Evolutionary conservation across 2,797 vertebrate genomes (phyloP).

Genomic region (Darevskia nairensis): DNA sequence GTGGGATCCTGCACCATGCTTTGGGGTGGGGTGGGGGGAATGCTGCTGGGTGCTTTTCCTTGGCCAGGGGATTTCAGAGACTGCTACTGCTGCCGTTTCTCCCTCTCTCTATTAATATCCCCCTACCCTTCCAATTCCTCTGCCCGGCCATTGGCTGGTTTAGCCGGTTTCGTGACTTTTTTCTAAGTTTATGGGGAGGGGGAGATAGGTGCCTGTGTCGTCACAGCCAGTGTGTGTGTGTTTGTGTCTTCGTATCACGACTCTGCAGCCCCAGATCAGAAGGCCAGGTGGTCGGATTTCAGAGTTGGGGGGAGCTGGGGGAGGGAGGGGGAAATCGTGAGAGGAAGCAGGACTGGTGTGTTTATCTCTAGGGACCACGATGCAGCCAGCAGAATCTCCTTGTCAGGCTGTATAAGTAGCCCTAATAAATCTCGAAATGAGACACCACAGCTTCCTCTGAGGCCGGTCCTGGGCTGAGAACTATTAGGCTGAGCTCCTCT

Average conservation of each 20-base stretch:
- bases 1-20: neutral
- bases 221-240: neutral
- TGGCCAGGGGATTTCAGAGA: neutral
- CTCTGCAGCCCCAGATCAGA: constrained; percentile 2
- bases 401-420: neutral
- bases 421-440: constrained; percentile 36
- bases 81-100: neutral
- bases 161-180: constrained; percentile 26
- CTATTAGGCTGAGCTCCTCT: neutral
- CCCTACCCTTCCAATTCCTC: neutral
- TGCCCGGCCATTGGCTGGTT: constrained; percentile 11
- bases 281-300: constrained; percentile 33
- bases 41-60: constrained; percentile 19
- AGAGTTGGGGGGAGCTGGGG: neutral
- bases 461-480: neutral
- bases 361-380: constrained; percentile 34
- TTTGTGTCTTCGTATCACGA: constrained; percentile 18
- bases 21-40: neutral
- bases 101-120: neutral
- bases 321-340: constrained; percentile 8
- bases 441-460: constrained; percentile 22
- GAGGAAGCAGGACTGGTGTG: constrained; percentile 14
- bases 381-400: neutral
- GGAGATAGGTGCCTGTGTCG: neutral
- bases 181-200: neutral